Evolutionary conservation across 2,888 invertebrate genomes (phyloP).

Genomic region (Rosalia funebris): DNA sequence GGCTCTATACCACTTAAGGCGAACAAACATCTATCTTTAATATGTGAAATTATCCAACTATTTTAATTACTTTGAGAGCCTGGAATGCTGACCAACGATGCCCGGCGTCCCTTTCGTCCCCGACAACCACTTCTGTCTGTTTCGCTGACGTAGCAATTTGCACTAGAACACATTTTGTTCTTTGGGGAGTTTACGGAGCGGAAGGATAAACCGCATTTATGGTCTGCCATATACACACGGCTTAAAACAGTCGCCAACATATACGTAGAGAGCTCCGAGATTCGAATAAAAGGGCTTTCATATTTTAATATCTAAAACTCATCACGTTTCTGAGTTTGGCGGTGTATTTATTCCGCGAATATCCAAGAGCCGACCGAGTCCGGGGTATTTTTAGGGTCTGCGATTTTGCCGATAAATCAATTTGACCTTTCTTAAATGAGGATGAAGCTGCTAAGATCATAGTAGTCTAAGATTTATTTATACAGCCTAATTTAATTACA

Average conservation of each 20-base stretch:
- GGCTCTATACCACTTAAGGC: no score
- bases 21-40: conserved; percentile 2
- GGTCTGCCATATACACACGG: conserved; percentile 5
- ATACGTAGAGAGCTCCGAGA: background rate
- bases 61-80: conserved; percentile 20
- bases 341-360: no score
- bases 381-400: no score
- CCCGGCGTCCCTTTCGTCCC: background rate
- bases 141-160: conserved; percentile 20
- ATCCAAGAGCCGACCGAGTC: no score
- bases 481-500: no score
- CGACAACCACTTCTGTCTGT: background rate
- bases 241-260: conserved; percentile 3
- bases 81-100: conserved; percentile 14
- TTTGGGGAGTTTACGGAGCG: conserved; percentile 9
- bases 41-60: conserved; percentile 7
- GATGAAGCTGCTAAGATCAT: no score
- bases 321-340: no score
- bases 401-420: no score
- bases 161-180: conserved; percentile 17
- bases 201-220: conserved; percentile 17
- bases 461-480: no score
- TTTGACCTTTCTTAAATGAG: no score
- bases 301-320: no score
- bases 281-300: background rate